Evolutionary conservation across 2,113 vertebrate genomes (phyloP).

Genomic region (Cyanoramphus novaezelandiae): DNA sequence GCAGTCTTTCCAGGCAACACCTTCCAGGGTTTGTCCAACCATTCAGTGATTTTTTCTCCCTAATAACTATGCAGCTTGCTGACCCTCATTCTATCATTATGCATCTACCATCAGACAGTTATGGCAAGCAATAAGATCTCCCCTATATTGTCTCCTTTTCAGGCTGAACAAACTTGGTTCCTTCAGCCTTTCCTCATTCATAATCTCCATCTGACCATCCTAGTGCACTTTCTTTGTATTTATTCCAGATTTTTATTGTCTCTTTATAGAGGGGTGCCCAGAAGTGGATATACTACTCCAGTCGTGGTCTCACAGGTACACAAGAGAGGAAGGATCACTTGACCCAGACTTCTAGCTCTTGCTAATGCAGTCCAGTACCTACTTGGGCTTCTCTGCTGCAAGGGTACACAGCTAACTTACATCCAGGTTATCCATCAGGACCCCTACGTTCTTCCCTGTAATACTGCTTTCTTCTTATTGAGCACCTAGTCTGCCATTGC

Average conservation of each 20-base stretch:
- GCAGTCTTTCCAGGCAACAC: neutral
- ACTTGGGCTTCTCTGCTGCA: neutral
- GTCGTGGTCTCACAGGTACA: neutral
- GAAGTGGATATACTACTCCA: neutral
- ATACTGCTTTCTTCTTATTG: neutral
- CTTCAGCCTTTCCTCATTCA: neutral
- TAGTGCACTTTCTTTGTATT: accelerated
- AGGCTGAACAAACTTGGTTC: neutral
- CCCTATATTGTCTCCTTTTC: neutral
- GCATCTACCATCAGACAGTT: neutral
- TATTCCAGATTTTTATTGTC: neutral
- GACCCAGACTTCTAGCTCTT: neutral
- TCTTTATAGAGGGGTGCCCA: neutral
- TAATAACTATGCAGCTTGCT: neutral
- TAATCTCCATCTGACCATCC: neutral
- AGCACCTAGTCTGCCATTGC: neutral
- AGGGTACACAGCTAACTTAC: neutral
- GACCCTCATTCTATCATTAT: neutral
- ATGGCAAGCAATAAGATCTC: neutral
- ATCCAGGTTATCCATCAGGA: neutral
- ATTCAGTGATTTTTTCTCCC: too few species aligned
- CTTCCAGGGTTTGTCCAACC: neutral
- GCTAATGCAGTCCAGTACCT: neutral
- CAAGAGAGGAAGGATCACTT: neutral
- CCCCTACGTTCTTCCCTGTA: neutral